Conservation (phyloP, 2,888 invertebrate species). For the Napeogenes sylphis region DNA sequence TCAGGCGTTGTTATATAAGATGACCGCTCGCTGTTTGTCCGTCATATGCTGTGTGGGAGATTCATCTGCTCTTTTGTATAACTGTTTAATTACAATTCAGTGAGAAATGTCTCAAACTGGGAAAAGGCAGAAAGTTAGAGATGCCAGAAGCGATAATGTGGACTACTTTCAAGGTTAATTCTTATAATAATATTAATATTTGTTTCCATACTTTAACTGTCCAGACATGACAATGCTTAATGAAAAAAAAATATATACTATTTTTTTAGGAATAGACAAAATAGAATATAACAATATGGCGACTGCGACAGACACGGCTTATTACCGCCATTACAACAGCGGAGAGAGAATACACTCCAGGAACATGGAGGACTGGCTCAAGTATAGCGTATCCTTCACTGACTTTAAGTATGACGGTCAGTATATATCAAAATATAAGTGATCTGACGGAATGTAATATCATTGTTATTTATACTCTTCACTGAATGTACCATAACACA, state of each 20-base stretch:
- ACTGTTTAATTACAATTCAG: background rate
- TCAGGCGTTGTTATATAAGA: slow-evolving; percentile 62
- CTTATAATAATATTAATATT: background rate
- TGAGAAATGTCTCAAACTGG: slow-evolving; percentile 52
- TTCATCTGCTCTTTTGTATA: background rate
- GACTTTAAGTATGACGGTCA: slow-evolving; percentile 59
- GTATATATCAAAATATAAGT: slow-evolving; percentile 14
- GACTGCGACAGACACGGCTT: slow-evolving; percentile 65
- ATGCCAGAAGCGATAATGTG: slow-evolving; percentile 46
- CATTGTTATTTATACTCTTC: too few species aligned
- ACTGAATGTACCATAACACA: too few species aligned
- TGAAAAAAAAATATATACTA: background rate
- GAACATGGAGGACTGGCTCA: slow-evolving; percentile 82
- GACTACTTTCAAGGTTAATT: slow-evolving; percentile 64
- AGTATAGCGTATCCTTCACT: slow-evolving; percentile 77
- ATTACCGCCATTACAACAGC: slow-evolving; percentile 78
- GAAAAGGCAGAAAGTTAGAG: slow-evolving; percentile 64
- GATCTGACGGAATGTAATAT: background rate
- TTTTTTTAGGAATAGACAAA: slow-evolving; percentile 68
- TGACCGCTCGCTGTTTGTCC: slow-evolving; percentile 26
- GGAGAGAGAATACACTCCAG: slow-evolving; percentile 76
- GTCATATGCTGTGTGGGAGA: slow-evolving; percentile 11
- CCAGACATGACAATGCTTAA: too few species aligned
- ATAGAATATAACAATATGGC: slow-evolving; percentile 77
- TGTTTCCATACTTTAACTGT: background rate